Evolutionary conservation across 2,888 invertebrate genomes (phyloP).

Genomic region (Apoda limacodes): DNA sequence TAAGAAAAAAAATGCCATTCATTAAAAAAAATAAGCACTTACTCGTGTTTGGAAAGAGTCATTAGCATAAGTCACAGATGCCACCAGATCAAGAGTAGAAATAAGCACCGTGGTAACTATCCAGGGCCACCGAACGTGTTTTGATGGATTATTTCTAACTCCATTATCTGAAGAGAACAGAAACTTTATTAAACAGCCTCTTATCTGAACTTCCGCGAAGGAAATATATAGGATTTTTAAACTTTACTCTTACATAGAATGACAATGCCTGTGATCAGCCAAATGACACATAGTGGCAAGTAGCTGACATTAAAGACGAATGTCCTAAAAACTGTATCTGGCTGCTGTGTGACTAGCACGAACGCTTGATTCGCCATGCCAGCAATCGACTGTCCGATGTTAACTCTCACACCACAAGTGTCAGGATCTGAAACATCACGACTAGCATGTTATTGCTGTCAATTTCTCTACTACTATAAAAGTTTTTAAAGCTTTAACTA

Average conservation of each 20-base stretch:
- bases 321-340: conserved; percentile 38
- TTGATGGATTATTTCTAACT: conserved; percentile 29
- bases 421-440: conserved; percentile 33
- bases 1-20: too few species aligned
- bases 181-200: too few species aligned
- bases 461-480: conserved; percentile 4
- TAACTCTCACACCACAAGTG: conserved; percentile 33
- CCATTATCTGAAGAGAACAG: conserved; percentile 33
- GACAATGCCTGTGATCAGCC: conserved; percentile 25
- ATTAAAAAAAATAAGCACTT: conserved; percentile 15
- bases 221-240: too few species aligned
- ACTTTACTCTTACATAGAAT: background rate
- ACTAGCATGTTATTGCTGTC: too few species aligned
- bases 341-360: conserved; percentile 31
- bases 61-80: conserved; percentile 40
- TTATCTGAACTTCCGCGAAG: too few species aligned
- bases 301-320: conserved; percentile 37
- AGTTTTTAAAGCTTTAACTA: background rate
- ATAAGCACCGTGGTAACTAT: conserved; percentile 31
- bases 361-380: conserved; percentile 40
- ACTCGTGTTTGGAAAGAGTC: conserved; percentile 51
- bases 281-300: conserved; percentile 33
- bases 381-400: conserved; percentile 40
- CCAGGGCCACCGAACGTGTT: conserved; percentile 46
- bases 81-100: conserved; percentile 35